Percentiles rank a stretch among this genome's conserved stretches.
These are phyloP conservation scores for Bombus sibiricus DNA, from an alignment of 1,140 invertebrate species.

Conservation along the genomic window DNA sequence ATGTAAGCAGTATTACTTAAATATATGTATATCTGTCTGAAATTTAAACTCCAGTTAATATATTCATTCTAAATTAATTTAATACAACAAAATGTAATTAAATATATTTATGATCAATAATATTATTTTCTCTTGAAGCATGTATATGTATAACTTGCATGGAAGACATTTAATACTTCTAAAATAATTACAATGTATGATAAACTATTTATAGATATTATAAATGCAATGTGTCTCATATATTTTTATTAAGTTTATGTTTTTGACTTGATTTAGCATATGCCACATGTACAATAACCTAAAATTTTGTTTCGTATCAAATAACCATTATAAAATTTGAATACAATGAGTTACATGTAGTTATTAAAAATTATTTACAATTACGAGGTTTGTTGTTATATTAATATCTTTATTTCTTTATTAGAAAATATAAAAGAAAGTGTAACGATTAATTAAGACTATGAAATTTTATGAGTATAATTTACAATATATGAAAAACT, in stretches of 20 bases:
- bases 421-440: conserved; percentile 10
- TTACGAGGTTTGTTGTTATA: conserved; percentile 19
- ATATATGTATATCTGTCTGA: neutral
- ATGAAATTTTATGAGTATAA: neutral
- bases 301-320: conserved; percentile 12
- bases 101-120: conserved; percentile 14
- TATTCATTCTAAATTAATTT: neutral
- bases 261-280: neutral
- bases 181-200: conserved; percentile 7
- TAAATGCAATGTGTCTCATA: conserved; percentile 18
- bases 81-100: neutral
- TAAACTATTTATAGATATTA: conserved; percentile 28
- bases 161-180: conserved; percentile 44
- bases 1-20: conserved; percentile 4
- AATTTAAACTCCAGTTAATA: neutral
- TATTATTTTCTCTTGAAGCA: conserved; percentile 4
- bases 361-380: conserved; percentile 48
- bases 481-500: conserved; percentile 9
- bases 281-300: conserved; percentile 10
- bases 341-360: conserved; percentile 13
- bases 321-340: conserved; percentile 34
- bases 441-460: neutral
- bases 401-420: conserved; percentile 30
- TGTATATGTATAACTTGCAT: neutral
- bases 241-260: conserved; percentile 23